Conservation (phyloP, 2,113 vertebrate genomes). For the Cyprichromis sp. region DNA sequence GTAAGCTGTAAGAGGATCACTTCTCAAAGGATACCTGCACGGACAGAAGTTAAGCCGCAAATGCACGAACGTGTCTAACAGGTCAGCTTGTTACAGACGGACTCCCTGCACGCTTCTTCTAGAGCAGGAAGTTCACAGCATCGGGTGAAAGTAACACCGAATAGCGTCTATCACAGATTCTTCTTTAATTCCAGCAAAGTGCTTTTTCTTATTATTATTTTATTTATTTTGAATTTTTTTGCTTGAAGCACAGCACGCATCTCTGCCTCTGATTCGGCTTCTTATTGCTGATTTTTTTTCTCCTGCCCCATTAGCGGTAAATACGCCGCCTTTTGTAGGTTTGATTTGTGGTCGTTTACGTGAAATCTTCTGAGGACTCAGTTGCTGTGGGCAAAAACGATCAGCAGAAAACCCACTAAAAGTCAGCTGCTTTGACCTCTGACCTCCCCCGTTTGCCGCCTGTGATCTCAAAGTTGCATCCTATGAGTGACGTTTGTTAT, state of each 20-base stretch:
- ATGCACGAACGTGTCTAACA: not conserved
- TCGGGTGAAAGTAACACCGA: not conserved
- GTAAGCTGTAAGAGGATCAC: not conserved
- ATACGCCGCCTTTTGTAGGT: not conserved
- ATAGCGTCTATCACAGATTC: not conserved
- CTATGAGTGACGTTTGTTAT: not conserved
- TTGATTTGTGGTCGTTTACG: not conserved
- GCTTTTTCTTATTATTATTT: fast-evolving
- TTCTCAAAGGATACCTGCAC: not conserved
- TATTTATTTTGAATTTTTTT: not conserved
- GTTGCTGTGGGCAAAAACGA: not conserved
- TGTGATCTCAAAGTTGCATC: not conserved
- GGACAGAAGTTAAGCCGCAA: not conserved
- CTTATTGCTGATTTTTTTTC: not conserved
- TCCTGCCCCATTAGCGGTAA: not conserved
- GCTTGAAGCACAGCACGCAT: not conserved
- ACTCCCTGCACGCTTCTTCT: not conserved
- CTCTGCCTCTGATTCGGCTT: not conserved
- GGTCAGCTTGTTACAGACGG: not conserved
- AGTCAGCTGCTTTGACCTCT: constrained; percentile 12
- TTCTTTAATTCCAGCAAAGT: not conserved
- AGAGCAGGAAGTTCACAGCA: not conserved
- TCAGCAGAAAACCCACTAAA: not conserved
- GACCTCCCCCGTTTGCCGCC: not conserved
- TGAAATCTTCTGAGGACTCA: not conserved